Evolutionary conservation across 30 jellyfish, hydroid and myxozoan genomes (phyloP).

Genomic region (Phacellophora camtschatica): DNA sequence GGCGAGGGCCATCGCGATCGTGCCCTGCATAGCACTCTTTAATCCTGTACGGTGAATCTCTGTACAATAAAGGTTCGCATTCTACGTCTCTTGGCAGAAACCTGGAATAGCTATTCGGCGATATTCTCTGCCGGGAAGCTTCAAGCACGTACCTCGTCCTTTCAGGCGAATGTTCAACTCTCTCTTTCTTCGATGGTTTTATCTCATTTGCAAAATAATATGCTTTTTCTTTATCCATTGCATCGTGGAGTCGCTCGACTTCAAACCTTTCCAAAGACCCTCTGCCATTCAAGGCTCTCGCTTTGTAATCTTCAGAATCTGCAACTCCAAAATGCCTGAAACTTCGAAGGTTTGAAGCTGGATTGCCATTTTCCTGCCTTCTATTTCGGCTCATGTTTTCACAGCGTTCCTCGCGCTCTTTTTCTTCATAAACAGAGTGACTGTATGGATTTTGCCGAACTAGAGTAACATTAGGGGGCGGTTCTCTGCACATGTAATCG

Average conservation of each 20-base stretch:
- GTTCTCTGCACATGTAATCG: constrained; percentile 10
- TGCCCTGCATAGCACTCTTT: constrained; percentile 47
- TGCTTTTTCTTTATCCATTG: not conserved
- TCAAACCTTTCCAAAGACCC: not conserved
- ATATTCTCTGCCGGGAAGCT: not conserved
- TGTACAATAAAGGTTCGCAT: constrained; percentile 14
- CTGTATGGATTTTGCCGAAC: constrained; percentile 2
- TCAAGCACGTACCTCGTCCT: not conserved
- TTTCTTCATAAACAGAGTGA: constrained; percentile 10
- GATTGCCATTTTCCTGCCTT: not conserved
- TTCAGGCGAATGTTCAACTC: constrained; percentile 1
- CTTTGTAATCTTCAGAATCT: constrained; percentile 14
- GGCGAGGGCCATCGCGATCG: constrained; percentile 35
- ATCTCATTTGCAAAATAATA: constrained; percentile 19
- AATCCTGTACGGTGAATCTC: constrained; percentile 4
- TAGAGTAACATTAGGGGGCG: constrained; percentile 69
- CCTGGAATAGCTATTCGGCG: constrained; percentile 9
- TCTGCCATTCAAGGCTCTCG: not conserved
- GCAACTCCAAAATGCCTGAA: not conserved
- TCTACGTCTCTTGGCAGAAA: not conserved
- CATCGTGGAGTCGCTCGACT: not conserved
- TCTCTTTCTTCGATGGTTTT: not conserved
- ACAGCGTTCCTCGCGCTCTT: not conserved
- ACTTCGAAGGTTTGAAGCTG: constrained; percentile 3
- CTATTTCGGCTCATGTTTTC: constrained; percentile 15